These are phyloP conservation scores for Euthynnus affinis DNA, from an alignment of 2,797 vertebrate species.

Conservation along the genomic window DNA sequence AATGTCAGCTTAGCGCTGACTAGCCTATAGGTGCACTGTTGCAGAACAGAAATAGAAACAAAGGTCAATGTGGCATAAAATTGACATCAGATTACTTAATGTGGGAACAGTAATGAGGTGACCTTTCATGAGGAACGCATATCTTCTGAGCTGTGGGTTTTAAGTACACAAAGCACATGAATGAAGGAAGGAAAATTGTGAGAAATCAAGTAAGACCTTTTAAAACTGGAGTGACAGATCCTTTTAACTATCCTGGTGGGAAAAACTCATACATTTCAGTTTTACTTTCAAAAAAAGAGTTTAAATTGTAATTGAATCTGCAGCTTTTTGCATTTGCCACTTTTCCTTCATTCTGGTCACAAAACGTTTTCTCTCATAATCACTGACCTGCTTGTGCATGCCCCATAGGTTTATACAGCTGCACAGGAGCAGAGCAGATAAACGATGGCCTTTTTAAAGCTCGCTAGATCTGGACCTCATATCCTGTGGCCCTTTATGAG, in stretches of 20 bases:
- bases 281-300: neutral
- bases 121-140: slow-evolving; percentile 56
- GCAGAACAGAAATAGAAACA: slow-evolving; percentile 75
- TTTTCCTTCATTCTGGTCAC: slow-evolving; percentile 28
- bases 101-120: slow-evolving; percentile 70
- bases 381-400: slow-evolving; percentile 69
- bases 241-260: neutral
- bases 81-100: slow-evolving; percentile 73
- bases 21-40: slow-evolving; percentile 52
- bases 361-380: slow-evolving; percentile 49
- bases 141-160: slow-evolving; percentile 27
- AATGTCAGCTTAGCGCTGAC: slow-evolving; percentile 67
- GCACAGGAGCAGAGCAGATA: slow-evolving; percentile 55
- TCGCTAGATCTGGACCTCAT: slow-evolving; percentile 40
- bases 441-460: slow-evolving; percentile 58
- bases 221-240: neutral
- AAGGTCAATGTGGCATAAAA: slow-evolving; percentile 75
- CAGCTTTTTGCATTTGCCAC: neutral
- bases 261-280: neutral
- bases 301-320: neutral
- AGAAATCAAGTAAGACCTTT: slow-evolving; percentile 1
- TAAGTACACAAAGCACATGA: slow-evolving; percentile 23
- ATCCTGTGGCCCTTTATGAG: slow-evolving; percentile 51
- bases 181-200: slow-evolving; percentile 5
- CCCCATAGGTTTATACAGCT: slow-evolving; percentile 59